phyloP scores from a whole-genome alignment of 2,888 invertebrate genomes.

The Heteromyza rotundicornis region DNA sequence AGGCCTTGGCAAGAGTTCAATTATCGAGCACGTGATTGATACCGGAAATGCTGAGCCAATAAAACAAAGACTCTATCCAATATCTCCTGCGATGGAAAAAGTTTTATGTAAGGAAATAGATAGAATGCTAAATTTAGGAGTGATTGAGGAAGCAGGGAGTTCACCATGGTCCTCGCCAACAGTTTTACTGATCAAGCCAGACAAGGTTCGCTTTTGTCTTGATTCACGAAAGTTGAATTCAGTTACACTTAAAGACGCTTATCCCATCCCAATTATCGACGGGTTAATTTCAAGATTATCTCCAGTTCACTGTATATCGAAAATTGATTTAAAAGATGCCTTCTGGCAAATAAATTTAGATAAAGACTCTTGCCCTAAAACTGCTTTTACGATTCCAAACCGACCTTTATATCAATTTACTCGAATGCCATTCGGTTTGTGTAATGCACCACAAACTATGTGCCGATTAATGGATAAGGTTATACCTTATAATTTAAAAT shows the following conservation, averaged over 20 bases:
- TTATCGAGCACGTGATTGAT: not conserved
- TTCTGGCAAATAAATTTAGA: too few species aligned
- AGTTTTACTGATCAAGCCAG: conserved; percentile 36
- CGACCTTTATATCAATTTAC: too few species aligned
- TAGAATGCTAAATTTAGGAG: not conserved
- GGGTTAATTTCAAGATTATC: not conserved
- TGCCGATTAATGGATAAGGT: conserved; percentile 23
- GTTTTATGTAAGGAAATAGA: not conserved
- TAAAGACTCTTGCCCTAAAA: conserved; percentile 3
- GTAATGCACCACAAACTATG: conserved; percentile 23
- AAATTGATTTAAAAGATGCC: too few species aligned
- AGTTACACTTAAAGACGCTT: conserved; percentile 10
- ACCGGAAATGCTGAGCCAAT: not conserved
- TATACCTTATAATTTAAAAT: conserved; percentile 11
- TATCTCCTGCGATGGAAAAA: not conserved
- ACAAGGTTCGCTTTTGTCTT: not conserved
- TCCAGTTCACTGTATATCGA: too few species aligned
- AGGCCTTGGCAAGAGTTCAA: not conserved
- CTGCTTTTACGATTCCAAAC: conserved; percentile 3
- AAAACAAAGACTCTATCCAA: not conserved
- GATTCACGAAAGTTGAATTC: conserved; percentile 6
- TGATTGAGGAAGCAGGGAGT: not conserved
- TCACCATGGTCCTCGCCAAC: not conserved
- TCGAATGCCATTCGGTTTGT: not conserved
- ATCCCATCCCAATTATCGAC: conserved; percentile 30